Base-by-base conservation (phyloP, 2,888 invertebrate genomes). In the Pinctada fucata region DNA sequence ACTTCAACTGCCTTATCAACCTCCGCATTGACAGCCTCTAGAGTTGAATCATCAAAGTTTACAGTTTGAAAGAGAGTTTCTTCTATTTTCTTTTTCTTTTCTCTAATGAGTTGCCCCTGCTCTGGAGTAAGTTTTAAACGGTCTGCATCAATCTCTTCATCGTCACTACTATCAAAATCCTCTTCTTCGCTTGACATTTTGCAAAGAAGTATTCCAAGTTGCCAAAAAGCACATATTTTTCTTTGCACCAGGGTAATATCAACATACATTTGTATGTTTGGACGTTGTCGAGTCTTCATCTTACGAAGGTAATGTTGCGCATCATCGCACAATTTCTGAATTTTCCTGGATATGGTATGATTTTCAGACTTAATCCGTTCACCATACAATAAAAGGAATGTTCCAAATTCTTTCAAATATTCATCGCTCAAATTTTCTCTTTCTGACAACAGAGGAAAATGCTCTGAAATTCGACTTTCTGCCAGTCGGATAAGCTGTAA, bases 401-500 rank as follows among this genome's bases (percentile, higher is more conserved):
- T 74, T 49, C 65, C 65, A 16, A 64, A 74, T 47, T 66, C 48
- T 66, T 48, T 65, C n/a, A 74, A 3, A 50, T 66, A 74, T 3
- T 64, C 50, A 5, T 65, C 8, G 50, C 74, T 50, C 16, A 50
- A 31, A 31, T 31, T 31, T 31, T 31, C 31, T 31, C 31, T 31
- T 31, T 49, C 31, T 13, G 50, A 10, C 65, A 74, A 51, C 16
- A 74, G 2, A 16, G 74, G 74, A 31, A 66, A 74, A 47, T n/a
- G 8, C 65, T 6, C 50, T 10, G 10, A n/a, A 1, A 49, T 50
- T 50, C 31, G n/a, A 8, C n/a, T 5, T 31, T 50, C 48, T 49
- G 74, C 65, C 51, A 74, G 48, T 4, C 13, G 13, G 0, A 58
- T 1, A 6, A 58, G 58, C 13, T 58, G 58, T 58, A 58, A 10